Evolutionary conservation across 2,113 vertebrate genomes (phyloP).

Genomic region (Glareola pratincola): DNA sequence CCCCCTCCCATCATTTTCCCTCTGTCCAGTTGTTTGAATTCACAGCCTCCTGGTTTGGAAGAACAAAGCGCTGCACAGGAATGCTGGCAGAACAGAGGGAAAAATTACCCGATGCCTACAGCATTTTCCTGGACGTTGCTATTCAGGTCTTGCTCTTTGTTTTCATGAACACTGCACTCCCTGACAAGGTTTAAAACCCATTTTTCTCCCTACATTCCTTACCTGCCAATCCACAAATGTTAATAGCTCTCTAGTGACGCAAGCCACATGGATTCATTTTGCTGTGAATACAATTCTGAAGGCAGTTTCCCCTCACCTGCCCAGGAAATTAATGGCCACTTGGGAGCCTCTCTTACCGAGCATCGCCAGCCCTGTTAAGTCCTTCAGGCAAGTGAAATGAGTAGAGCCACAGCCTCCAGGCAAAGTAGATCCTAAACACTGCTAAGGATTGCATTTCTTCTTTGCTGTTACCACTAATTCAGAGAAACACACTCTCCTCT

Average conservation of each 20-base stretch:
- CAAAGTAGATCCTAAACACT: background rate
- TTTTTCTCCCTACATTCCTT: background rate
- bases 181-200: slow-evolving; percentile 17
- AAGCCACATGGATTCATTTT: background rate
- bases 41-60: background rate
- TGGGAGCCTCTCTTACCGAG: background rate
- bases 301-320: background rate
- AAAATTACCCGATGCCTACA: background rate
- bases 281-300: background rate
- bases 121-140: background rate
- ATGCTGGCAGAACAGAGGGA: background rate
- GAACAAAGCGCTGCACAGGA: background rate
- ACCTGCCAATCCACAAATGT: background rate
- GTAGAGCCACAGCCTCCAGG: background rate
- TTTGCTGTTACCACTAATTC: background rate
- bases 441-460: background rate
- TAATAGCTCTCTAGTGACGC: background rate
- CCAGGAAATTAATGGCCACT: background rate
- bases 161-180: background rate
- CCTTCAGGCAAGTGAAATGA: background rate
- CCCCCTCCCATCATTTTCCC: background rate
- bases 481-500: background rate
- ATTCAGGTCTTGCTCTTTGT: background rate
- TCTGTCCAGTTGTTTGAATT: background rate
- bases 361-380: background rate